Evolutionary conservation across 2,888 invertebrate genomes (phyloP), one percentile per base, ranked within the genome.

Genomic region (Hedychridium roseum): DNA sequence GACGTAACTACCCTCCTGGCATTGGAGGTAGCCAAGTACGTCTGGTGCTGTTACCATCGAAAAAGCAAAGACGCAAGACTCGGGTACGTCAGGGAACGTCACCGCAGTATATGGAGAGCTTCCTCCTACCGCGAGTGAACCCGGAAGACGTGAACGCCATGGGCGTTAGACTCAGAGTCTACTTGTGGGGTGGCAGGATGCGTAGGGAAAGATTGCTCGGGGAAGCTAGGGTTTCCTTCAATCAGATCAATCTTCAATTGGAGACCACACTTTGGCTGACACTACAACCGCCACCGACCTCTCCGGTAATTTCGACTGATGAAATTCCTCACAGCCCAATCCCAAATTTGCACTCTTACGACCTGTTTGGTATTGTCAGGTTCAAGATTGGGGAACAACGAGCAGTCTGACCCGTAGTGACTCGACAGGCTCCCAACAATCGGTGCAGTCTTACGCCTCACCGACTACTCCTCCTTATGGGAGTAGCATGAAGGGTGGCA

Each of bases 101-200:
- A 76, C 95, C 96, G 0, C 91, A 93, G 74, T 96, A 91, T 72
- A 91, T 95, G 88, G 96, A 97, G 77, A 90, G 92, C 69, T 95
- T 96, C 79, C 85, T 94, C 30, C 85, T 96, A 64, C 93, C 89
- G 76, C 89, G 94, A 72, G 92, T 96, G 26, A 93, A 92, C 81
- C 93, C 93, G 83, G 96, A 96, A 84, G 96, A 96, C 70, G 93
- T 97, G 2, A 91, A 92, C 77, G 92, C 92, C 12, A 90, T 96
- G 84, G 95, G 95, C 0, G 84, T 97, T 2, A 86, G 97, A 43
- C 86, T 97, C 61, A 87, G 97, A 35, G 85, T 97, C 38, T 97
- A 96, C 76, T 92, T 94, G 28, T 78, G 75, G 76, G 92, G 94
- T 79, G 95, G 96, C 73, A 84, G 95, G 64, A 93, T 97, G 91